A percentile compares a stretch with the other conserved stretches of the same genome.
phyloP scores from a whole-genome alignment of 2,888 invertebrate species.

The Odontomyia ornata region DNA sequence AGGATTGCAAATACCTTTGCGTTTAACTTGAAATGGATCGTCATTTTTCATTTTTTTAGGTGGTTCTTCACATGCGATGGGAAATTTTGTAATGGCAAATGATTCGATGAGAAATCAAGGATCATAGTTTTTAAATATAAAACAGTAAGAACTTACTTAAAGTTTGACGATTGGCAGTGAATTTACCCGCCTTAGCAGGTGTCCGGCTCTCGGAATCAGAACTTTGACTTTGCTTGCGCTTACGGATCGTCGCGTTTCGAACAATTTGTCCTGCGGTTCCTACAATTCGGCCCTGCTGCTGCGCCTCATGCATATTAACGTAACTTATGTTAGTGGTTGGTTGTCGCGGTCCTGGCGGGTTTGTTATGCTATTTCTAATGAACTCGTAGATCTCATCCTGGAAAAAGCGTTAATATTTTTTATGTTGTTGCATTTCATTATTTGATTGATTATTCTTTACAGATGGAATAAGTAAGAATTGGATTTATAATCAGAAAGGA shows the following conservation, averaged over 20 bases:
- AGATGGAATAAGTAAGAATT: neutral
- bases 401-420: neutral
- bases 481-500: constrained; percentile 26
- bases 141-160: constrained; percentile 25
- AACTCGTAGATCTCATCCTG: constrained; percentile 75
- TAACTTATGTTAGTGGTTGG: constrained; percentile 31
- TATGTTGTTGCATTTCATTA: neutral
- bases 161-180: constrained; percentile 22
- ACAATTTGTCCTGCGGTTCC: constrained; percentile 64
- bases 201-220: constrained; percentile 43
- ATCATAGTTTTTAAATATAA: constrained; percentile 8
- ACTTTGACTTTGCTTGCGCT: constrained; percentile 49
- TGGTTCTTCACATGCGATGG: constrained; percentile 11
- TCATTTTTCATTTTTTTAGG: constrained; percentile 55
- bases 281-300: neutral
- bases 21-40: constrained; percentile 61
- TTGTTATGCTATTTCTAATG: constrained; percentile 69
- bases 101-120: neutral
- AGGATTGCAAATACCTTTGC: constrained; percentile 59
- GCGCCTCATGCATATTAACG: neutral
- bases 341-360: constrained; percentile 66
- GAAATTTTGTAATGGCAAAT: neutral
- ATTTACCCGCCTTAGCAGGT: constrained; percentile 28
- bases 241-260: constrained; percentile 55
- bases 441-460: neutral